phyloP scores from a whole-genome alignment of 2,797 vertebrate species.

The Ispidina lecontei region DNA sequence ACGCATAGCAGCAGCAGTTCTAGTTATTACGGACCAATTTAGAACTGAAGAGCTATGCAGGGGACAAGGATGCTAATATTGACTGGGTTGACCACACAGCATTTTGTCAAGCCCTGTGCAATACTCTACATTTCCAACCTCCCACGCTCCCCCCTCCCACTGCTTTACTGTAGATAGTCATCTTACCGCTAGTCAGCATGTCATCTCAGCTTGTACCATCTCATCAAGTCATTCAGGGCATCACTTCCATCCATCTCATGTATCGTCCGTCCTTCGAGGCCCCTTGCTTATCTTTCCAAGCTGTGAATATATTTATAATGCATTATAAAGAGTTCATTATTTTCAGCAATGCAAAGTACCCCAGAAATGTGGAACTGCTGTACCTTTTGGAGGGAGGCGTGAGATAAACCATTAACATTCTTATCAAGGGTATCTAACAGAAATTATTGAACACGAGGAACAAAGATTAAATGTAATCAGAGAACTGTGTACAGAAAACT shows the following conservation, averaged over 20 bases:
- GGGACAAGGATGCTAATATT: conserved; percentile 67
- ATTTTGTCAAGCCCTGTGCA: conserved; percentile 98
- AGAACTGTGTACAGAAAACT: neutral
- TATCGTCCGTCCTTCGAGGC: neutral
- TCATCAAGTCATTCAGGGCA: conserved; percentile 63
- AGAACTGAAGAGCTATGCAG: conserved; percentile 83
- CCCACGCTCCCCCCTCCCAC: neutral
- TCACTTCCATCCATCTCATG: conserved; percentile 18
- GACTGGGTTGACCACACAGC: conserved; percentile 87
- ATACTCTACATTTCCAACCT: conserved; percentile 80
- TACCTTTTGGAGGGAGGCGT: conserved; percentile 40
- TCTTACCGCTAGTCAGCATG: conserved; percentile 30
- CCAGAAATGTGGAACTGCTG: conserved; percentile 44
- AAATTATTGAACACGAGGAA: neutral
- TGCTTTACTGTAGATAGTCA: conserved; percentile 32
- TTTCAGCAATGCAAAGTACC: conserved; percentile 48
- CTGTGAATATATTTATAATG: conserved; percentile 66
- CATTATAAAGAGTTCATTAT: conserved; percentile 44
- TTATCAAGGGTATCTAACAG: neutral
- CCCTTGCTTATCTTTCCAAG: conserved; percentile 53
- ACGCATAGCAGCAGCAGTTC: conserved; percentile 82
- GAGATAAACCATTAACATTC: neutral
- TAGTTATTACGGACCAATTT: conserved; percentile 80
- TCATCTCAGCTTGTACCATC: conserved; percentile 55
- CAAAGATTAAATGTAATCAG: neutral